These are phyloP conservation scores for Thaumetopoea pityocampa DNA, from an alignment of 1,140 invertebrate species.

Conservation along the genomic window DNA sequence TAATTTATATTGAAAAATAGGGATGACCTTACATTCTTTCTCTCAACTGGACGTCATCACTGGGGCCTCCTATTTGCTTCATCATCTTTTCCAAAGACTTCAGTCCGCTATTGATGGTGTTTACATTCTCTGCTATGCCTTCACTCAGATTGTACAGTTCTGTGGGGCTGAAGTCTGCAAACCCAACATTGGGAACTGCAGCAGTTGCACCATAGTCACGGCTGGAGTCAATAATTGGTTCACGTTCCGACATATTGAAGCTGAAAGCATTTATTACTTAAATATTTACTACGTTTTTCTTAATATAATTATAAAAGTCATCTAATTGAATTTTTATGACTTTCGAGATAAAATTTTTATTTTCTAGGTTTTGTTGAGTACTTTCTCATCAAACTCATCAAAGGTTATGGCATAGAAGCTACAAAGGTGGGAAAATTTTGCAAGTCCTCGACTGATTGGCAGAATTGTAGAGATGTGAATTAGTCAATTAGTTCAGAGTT, in stretches of 20 bases:
- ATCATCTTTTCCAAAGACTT: slow-evolving; percentile 83
- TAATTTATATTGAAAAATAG: neutral
- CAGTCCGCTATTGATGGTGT: slow-evolving; percentile 83
- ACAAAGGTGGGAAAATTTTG: too few species aligned
- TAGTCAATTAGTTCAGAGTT: too few species aligned
- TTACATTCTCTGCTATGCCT: slow-evolving; percentile 87
- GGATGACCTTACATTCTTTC: slow-evolving; percentile 58
- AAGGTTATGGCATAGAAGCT: too few species aligned
- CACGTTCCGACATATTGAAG: slow-evolving; percentile 56
- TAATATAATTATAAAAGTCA: too few species aligned
- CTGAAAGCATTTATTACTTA: too few species aligned
- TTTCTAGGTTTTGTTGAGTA: too few species aligned
- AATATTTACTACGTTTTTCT: too few species aligned
- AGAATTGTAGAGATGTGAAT: too few species aligned
- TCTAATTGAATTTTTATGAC: too few species aligned
- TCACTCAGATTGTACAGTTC: slow-evolving; percentile 86
- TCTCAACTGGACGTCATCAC: slow-evolving; percentile 76
- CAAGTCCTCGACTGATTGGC: too few species aligned
- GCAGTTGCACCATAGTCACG: slow-evolving; percentile 75
- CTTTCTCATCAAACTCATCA: too few species aligned
- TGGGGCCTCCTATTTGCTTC: slow-evolving; percentile 85
- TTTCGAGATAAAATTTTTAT: too few species aligned
- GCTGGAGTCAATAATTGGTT: slow-evolving; percentile 54
- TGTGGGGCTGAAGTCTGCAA: slow-evolving; percentile 81
- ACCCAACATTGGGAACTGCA: slow-evolving; percentile 79